These are phyloP conservation scores for Criorhina ranunculi DNA, from an alignment of 2,888 invertebrate genomes.

Conservation along the genomic window DNA sequence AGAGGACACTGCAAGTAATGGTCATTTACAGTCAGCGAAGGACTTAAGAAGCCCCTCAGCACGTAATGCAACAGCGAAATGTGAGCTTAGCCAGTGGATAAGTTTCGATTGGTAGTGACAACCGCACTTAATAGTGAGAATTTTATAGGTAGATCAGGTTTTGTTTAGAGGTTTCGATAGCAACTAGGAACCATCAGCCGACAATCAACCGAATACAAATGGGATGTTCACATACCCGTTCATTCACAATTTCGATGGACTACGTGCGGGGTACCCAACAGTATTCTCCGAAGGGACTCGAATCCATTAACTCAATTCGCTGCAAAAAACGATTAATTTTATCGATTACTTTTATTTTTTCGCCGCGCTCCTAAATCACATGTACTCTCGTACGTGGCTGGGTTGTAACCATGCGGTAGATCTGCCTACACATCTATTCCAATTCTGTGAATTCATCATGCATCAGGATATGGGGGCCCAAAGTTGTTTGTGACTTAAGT, in stretches of 20 bases:
- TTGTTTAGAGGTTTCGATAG: slow-evolving; percentile 51
- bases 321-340: slow-evolving; percentile 45
- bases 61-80: slow-evolving; percentile 42
- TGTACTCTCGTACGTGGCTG: not conserved
- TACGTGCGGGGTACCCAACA: not conserved
- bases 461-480: slow-evolving; percentile 6
- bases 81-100: slow-evolving; percentile 56
- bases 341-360: slow-evolving; percentile 35
- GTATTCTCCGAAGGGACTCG: slow-evolving; percentile 12
- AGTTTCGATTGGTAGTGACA: slow-evolving; percentile 72
- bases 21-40: slow-evolving; percentile 1
- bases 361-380: slow-evolving; percentile 9
- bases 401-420: not conserved
- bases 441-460: slow-evolving; percentile 39
- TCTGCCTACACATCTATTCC: not conserved
- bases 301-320: slow-evolving; percentile 43
- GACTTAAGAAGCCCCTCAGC: slow-evolving; percentile 51
- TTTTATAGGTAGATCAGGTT: slow-evolving; percentile 62
- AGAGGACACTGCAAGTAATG: slow-evolving; percentile 47
- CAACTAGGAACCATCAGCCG: not conserved
- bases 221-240: slow-evolving; percentile 14
- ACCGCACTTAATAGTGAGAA: slow-evolving; percentile 69
- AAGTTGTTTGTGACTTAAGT: slow-evolving; percentile 66
- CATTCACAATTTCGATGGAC: no score
- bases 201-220: slow-evolving; percentile 47